phyloP scores from a whole-genome alignment of 2,113 vertebrate species.

The Paradoxurus hermaphroditus region DNA sequence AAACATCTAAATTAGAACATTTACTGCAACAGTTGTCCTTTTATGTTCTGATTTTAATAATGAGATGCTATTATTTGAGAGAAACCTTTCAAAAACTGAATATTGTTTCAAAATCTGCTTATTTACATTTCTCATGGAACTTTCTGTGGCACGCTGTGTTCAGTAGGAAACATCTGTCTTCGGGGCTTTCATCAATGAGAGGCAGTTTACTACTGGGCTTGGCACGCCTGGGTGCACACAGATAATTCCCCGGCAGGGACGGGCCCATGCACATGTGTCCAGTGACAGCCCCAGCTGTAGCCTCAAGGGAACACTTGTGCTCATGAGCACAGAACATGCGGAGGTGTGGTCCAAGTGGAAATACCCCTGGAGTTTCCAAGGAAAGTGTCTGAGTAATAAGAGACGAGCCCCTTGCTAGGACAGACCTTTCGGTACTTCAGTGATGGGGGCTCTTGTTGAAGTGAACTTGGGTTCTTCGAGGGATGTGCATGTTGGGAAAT shows the following conservation, averaged over 20 bases:
- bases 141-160: conserved; percentile 28
- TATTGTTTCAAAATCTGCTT: conserved; percentile 69
- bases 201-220: neutral
- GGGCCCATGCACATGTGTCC: fast-evolving
- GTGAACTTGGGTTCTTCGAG: neutral
- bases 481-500: neutral
- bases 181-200: neutral
- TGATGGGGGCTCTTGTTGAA: neutral
- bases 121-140: conserved; percentile 63
- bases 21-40: conserved; percentile 12
- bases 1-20: conserved; percentile 28
- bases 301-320: neutral
- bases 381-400: conserved; percentile 41
- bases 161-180: conserved; percentile 75
- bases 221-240: neutral
- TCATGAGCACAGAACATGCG: neutral
- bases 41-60: conserved; percentile 60
- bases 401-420: neutral
- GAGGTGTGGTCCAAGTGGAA: neutral
- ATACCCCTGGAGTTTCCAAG: neutral
- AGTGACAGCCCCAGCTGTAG: neutral
- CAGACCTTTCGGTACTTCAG: neutral
- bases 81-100: conserved; percentile 46
- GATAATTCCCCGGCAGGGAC: neutral
- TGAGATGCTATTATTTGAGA: conserved; percentile 35